Base-by-base conservation (phyloP, 2,797 vertebrate species). In the Margarornis squamiger region DNA sequence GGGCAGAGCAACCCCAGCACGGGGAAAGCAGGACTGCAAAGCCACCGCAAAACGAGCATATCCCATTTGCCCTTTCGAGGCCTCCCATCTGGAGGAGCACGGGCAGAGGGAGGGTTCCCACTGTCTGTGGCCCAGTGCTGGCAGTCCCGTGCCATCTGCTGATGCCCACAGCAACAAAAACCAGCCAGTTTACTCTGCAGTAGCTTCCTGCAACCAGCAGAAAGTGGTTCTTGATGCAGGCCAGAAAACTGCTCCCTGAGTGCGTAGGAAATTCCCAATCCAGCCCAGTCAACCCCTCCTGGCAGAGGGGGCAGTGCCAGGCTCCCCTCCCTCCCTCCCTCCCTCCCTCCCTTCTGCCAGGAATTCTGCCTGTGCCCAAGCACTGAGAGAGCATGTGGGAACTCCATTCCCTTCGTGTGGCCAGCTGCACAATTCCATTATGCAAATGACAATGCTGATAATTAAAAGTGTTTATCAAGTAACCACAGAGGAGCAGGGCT, bases 391-490 rank as follows among this genome's bases (percentile, higher is more conserved):
- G 45, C 90, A 32, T 65, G 90, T 67, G 88, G 61, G 27, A 52
- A 27, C 70, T 67, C 68, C 45, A 17, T 11, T 86, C 57, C 0
- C 82, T 87, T 79, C 45, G 12, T 57, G 86, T 24, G 85, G 68
- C 89, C 89, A 86, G 94, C 81, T 92, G 81, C 43, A 87, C 95
- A 66, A 88, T 75, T 12, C 72, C 89, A 95, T 92, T 88, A 95
- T 78, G 93, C 87, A 92, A 95, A 95, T 80, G 89, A 68, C 75
- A 96, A 10, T 27, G 38, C 32, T 48, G 72, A 86, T 96, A 94
- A 94, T 95, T 90, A 90, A 85, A 94, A 91, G 78, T 83, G 86
- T 96, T 96, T 93, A 93, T 92, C 93, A 95, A 93, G 58, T 59
- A 92, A 90, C 78, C 90, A 32, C 92, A 84, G 66, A 95, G 92